These are phyloP conservation scores for Oscheius sp. DNA, from an alignment of 2,888 invertebrate species.

Conservation along the genomic window DNA sequence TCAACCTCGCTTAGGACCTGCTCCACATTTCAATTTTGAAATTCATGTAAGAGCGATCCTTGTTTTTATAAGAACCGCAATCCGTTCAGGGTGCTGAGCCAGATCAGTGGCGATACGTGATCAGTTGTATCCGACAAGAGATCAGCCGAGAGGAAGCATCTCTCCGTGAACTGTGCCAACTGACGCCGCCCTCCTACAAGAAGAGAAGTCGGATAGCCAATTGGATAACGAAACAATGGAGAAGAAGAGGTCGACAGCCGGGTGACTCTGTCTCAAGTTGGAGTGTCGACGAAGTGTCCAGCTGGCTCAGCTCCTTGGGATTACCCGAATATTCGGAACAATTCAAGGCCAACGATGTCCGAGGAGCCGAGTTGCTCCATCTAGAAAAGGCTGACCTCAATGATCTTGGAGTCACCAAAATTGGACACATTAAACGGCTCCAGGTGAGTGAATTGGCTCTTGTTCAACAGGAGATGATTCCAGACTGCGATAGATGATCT, in stretches of 20 bases:
- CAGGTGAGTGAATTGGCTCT: constrained; percentile 74
- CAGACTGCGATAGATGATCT: constrained; percentile 39
- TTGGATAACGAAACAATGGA: constrained; percentile 52
- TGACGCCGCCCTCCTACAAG: constrained; percentile 36
- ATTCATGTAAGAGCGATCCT: constrained; percentile 43
- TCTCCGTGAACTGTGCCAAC: constrained; percentile 44
- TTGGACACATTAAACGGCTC: constrained; percentile 94
- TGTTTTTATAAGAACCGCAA: neutral
- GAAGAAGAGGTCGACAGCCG: constrained; percentile 38
- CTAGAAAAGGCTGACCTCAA: constrained; percentile 82
- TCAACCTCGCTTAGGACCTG: constrained; percentile 52
- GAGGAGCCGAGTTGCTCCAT: constrained; percentile 54
- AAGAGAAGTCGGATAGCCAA: constrained; percentile 48
- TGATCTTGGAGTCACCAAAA: constrained; percentile 92
- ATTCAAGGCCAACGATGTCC: constrained; percentile 79
- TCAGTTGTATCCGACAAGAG: constrained; percentile 58
- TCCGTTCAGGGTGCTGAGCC: constrained; percentile 56
- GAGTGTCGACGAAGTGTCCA: constrained; percentile 89
- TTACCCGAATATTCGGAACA: constrained; percentile 90
- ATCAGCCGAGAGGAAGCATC: constrained; percentile 59
- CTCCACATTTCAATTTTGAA: constrained; percentile 53
- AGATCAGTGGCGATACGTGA: constrained; percentile 60
- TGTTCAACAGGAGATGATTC: neutral
- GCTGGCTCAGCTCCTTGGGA: constrained; percentile 89
- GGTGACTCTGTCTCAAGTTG: constrained; percentile 77